Conservation (phyloP, 2,113 vertebrate genomes). For the Agapornis roseicollis region DNA sequence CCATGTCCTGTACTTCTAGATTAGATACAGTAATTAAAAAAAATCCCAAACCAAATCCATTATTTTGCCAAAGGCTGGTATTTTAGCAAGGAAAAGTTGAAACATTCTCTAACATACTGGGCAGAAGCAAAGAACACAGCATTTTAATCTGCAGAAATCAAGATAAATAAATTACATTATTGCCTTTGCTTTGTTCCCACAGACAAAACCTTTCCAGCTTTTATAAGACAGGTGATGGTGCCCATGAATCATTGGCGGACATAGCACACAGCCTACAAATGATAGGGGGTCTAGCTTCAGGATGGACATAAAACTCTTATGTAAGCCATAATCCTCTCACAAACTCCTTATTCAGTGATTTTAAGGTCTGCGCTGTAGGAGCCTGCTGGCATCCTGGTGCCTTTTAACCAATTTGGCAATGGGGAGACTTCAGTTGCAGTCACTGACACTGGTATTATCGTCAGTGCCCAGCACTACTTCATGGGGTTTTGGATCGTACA, state of each 20-base stretch:
- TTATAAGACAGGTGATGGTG: not conserved
- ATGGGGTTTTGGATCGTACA: not conserved
- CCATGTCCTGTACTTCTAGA: not conserved
- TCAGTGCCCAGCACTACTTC: not conserved
- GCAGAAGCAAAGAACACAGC: not conserved
- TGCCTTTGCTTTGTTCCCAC: not conserved
- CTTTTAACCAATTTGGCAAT: not conserved
- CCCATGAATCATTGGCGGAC: not conserved
- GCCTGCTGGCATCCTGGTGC: not conserved
- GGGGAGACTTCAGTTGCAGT: not conserved
- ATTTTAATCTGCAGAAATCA: not conserved
- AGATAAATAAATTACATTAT: not conserved
- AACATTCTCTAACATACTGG: not conserved
- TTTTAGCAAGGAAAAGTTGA: not conserved
- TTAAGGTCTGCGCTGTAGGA: not conserved
- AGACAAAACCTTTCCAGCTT: not conserved
- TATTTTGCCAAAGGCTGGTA: not conserved
- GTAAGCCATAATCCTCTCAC: slow-evolving; percentile 60
- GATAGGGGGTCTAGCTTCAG: not conserved
- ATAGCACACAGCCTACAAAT: not conserved
- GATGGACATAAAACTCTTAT: slow-evolving; percentile 49
- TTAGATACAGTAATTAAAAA: not conserved
- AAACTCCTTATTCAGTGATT: slow-evolving; percentile 35
- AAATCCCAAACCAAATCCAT: rapidly evolving
- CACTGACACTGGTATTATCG: rapidly evolving